These are phyloP conservation scores for pig (Sus scrofa) DNA, from an alignment of 2,113 vertebrate genomes.

Conservation along the genomic window T2T-Sscrofa CM000819.6:50888501-50889000, in stretches of 20 bases:
- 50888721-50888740: neutral
- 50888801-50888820: neutral
- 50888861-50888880: neutral
- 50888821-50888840: neutral
- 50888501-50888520: neutral
- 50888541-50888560: neutral
- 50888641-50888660: neutral
- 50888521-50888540: neutral
- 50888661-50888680: too few relatives aligned
- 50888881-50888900: neutral
- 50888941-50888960: neutral
- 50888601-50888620: neutral
- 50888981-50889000: neutral
- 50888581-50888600: neutral
- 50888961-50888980: neutral
- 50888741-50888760: conserved; percentile 8
- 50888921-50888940: neutral
- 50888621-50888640: neutral
- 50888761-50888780: neutral
- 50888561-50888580: neutral
- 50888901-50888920: neutral
- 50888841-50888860: neutral
- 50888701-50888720: neutral
- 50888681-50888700: neutral
- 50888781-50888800: neutral